Evolutionary conservation across 2,797 vertebrate species (phyloP), one percentile per base, ranked within the genome.

Genomic region (Emys orbicularis): DNA sequence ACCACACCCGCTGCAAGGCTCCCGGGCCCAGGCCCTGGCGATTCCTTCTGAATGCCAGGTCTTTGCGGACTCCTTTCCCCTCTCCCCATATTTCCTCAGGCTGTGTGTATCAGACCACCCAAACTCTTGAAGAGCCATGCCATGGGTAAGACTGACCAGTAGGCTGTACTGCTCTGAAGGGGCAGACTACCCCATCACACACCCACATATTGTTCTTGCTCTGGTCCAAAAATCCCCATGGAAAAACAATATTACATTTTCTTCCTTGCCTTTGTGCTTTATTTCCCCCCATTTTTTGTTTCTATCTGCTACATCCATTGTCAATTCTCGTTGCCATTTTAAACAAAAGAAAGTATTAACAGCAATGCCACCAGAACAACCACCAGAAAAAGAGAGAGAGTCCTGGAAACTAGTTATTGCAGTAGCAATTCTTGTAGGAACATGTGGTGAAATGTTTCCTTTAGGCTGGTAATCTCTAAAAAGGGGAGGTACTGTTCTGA

Each of bases 171-270:
- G 65, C 18, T 68, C 65, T 37, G 37, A 37, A 37, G 29, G 29
- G 57, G 57, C 12, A 59, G 65, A 21, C n/a, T 11, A 21, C n/a
- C 15, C n/a, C 65, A 68, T 86, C 94, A 87, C 96, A 96, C 94
- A 94, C 95, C 94, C 93, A 87, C 79, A 90, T 8, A 34, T 16
- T 0, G 0, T 85, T 79, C 80, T 90, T 90, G 54, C 77, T 76
- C 94, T 89, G 82, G 87, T 49, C 50, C 72, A 52, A 44, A 92
- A 74, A 90, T 80, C 93, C 34, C 61, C 83, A 83, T 56, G 41
- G 92, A 8, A 94, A 92, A 87, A 10, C 76, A 49, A 54, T 29
- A n/a, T 12, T 83, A 68, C 84, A 95, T 98, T 96, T 84, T 89
- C 3, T 5, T 91, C 87, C 34, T 92, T 95, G 94, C 93, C 85